Base-by-base conservation (phyloP, 2,888 invertebrate species). In the Onthophagus sagittarius region DNA sequence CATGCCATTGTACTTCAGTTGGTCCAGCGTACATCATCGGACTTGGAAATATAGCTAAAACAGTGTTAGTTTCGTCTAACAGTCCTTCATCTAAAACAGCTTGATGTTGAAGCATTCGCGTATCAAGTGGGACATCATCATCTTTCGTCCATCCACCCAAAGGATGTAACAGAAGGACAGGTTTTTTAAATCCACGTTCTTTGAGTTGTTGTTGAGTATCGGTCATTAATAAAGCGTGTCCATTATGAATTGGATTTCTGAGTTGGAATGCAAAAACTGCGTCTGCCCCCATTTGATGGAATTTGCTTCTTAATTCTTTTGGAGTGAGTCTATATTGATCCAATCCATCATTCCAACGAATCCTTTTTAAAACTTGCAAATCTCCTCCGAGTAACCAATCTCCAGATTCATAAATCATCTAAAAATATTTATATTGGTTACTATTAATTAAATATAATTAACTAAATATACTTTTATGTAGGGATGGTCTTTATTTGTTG, bases 11-110 rank as follows among this genome's bases (percentile, higher is more conserved):
- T 77, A 96, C 96, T 89, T 99, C 98, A 33, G 97, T 96, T 11
- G 98, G 98, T 0, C 99, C 99, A 3, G 98, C 99, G 84, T 99
- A 99, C 93, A 97, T 94, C 99, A 99, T 99, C 1, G 99, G 99
- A 70, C 98, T 97, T 0, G 99, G 99, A 87, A 99, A 99, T 81
- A 99, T 98, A 0, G 98, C 97, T 75, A 98, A 85, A 13, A 98
- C 90, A 0, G 99, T 99, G 62, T 92, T 89, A 32, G 91, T 88
- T 0, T 93, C 91, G 82, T 97, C 94, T 33, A 96, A 81, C 0
- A 96, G 90, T 0, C 93, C 92, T 74, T 96, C 95, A 77, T 92
- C 92, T 13, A 98, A 87, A 14, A 98, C 95, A 0, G 97, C 96
- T 82, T 93, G 90, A 86, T 98, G 98, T 81, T 98, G 98, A 71